Evolutionary conservation across 1,140 invertebrate species (phyloP).

Genomic region (Apolygus lucorum): DNA sequence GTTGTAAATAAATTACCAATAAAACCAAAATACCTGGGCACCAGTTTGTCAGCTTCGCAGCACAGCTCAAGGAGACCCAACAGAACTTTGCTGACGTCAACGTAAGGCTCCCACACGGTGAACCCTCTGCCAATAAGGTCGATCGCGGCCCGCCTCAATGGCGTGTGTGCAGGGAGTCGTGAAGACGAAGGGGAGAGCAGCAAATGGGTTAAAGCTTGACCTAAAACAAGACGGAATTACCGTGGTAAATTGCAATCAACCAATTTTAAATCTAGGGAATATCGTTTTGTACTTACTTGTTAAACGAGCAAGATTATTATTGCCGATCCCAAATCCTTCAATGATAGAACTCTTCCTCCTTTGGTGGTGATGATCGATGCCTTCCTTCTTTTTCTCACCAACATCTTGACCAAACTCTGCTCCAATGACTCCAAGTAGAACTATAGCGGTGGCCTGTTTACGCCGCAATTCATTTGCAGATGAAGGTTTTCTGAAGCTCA

Average conservation of each 20-base stretch:
- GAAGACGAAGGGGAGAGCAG: slow-evolving; percentile 74
- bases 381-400: slow-evolving; percentile 32
- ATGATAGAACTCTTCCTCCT: slow-evolving; percentile 71
- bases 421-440: slow-evolving; percentile 92
- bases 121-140: slow-evolving; percentile 95
- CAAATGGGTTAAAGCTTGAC: slow-evolving; percentile 84
- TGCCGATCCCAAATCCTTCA: slow-evolving; percentile 84
- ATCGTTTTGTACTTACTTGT: slow-evolving; percentile 62
- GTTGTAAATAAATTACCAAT: too few species aligned
- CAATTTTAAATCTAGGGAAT: not conserved
- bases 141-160: slow-evolving; percentile 86
- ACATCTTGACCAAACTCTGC: slow-evolving; percentile 95
- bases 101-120: slow-evolving; percentile 96
- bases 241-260: too few species aligned
- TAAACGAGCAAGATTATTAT: slow-evolving; percentile 80
- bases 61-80: slow-evolving; percentile 87
- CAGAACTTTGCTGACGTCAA: slow-evolving; percentile 91
- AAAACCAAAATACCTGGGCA: slow-evolving; percentile 65
- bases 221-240: slow-evolving; percentile 38
- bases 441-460: slow-evolving; percentile 94
- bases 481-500: slow-evolving; percentile 63
- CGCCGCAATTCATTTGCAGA: slow-evolving; percentile 78
- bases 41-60: slow-evolving; percentile 83
- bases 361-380: slow-evolving; percentile 39
- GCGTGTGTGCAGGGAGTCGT: slow-evolving; percentile 78